Conservation (phyloP, 2,113 vertebrate genomes). For the Chlamydotis undulata region DNA sequence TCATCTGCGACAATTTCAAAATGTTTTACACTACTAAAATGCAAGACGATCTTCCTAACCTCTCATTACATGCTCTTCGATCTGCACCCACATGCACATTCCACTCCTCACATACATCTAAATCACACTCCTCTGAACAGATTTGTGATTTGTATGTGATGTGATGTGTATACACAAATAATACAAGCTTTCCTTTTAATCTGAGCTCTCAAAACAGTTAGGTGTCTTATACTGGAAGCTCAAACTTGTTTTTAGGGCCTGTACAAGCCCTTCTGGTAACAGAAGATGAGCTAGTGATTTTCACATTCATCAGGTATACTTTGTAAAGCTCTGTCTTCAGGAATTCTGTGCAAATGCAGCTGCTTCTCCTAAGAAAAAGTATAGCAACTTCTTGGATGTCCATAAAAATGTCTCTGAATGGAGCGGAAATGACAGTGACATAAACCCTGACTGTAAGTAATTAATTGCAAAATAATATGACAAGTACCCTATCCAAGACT, state of each 20-base stretch:
- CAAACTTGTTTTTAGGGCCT: background rate
- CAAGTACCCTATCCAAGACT: background rate
- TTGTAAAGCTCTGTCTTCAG: background rate
- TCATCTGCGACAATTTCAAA: background rate
- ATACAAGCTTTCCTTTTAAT: background rate
- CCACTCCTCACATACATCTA: background rate
- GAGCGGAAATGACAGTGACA: background rate
- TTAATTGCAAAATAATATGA: constrained; percentile 5
- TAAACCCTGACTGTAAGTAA: background rate
- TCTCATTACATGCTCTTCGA: background rate
- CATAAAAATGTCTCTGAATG: background rate
- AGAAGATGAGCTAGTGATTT: background rate
- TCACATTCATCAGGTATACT: background rate
- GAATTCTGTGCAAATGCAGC: background rate
- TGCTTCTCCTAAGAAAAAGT: background rate
- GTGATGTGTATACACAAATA: background rate
- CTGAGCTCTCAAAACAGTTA: background rate
- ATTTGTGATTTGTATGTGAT: background rate
- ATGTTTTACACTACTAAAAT: background rate
- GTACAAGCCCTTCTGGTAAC: background rate
- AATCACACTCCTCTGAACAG: background rate
- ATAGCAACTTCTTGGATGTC: background rate
- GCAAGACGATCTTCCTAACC: background rate
- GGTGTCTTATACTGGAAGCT: background rate
- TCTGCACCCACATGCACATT: background rate